Base-by-base conservation (phyloP, 2,888 invertebrate genomes). In the Poecilus cupreus region DNA sequence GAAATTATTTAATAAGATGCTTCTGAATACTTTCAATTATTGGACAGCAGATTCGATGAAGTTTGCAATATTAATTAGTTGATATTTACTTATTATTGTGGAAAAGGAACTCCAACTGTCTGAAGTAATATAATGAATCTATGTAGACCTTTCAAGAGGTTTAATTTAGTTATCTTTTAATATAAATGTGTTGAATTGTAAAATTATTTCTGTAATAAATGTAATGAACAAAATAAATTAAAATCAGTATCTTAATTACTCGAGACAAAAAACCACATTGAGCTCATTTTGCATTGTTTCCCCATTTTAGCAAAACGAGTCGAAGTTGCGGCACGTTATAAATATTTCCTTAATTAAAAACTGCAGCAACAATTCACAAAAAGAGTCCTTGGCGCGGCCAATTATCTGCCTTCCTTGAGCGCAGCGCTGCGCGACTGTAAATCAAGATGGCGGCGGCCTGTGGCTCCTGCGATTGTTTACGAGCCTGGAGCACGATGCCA, bases 361-460 rank as follows among this genome's bases (percentile, higher is more conserved):
- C n/a, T 13, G 24, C 60, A 60, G n/a, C 60, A 60, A 54, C 60
- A 60, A 60, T 60, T 60, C 60, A 60, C 60, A 60, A 60, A 60
- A 60, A 13, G 13, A 22, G 60, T 60, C 60, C 60, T 46, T 24
- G 70, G 70, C 16, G 11, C 22, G 46, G 68, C 72, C 43, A 72
- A 72, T 72, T 72, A 72, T 70, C 46, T 20, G 72, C 72, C 54
- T 76, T 76, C 39, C 75, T 49, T 49, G 75, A 75, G 37, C 37
- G 76, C 57, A 37, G 2, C 16, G 26, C 49, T 20, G n/a, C 8
- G 76, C 10, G 4, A 37, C 43, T 26, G 49, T 79, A 79, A 79
- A 79, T 79, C 79, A 79, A 79, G 70, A 79, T 79, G 79, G 79
- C 79, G 79, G 79, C 79, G 79, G 68, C 79, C 76, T 79, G 79